These are phyloP conservation scores for Pseudonaja textilis DNA, from an alignment of 2,113 vertebrate species.

Conservation along the genomic window DNA sequence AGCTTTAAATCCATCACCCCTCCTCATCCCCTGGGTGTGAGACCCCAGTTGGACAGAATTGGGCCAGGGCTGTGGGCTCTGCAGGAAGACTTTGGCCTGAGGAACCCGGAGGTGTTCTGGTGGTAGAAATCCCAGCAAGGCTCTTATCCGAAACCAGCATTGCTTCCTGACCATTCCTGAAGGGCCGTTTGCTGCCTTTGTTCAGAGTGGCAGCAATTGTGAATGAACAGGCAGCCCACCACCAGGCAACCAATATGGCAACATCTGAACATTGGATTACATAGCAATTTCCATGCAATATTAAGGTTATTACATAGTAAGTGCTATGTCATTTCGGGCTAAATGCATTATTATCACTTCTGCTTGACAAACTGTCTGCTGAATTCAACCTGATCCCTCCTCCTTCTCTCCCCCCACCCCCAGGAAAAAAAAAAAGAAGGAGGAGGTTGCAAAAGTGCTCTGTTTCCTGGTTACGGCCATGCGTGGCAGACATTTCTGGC, in stretches of 20 bases:
- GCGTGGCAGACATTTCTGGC: accelerated
- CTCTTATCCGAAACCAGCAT: conserved; percentile 58
- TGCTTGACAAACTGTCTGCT: conserved; percentile 58
- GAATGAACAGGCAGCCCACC: conserved; percentile 57
- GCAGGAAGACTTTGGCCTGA: neutral
- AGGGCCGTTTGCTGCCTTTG: conserved; percentile 57
- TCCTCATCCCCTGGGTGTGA: no score
- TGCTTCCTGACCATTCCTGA: conserved; percentile 59
- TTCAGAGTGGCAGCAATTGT: conserved; percentile 52
- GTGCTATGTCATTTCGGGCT: conserved; percentile 56
- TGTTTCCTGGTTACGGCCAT: neutral
- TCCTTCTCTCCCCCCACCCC: neutral
- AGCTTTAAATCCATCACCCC: no score
- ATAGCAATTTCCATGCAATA: conserved; percentile 63
- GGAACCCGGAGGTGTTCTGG: conserved; percentile 29
- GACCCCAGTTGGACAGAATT: no score
- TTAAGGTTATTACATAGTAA: conserved; percentile 59
- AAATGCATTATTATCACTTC: conserved; percentile 59
- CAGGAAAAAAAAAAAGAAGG: accelerated
- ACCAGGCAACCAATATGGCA: conserved; percentile 52
- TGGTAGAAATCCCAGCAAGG: conserved; percentile 54
- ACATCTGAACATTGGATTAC: conserved; percentile 51
- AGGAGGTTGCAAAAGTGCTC: neutral
- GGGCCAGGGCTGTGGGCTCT: no score
- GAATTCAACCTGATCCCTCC: conserved; percentile 9